Percentiles rank a stretch among this genome's conserved stretches.
These are phyloP conservation scores for Lepeophtheirus nordmannii DNA, from an alignment of 2,888 invertebrate genomes.

Conservation along the genomic window DNA sequence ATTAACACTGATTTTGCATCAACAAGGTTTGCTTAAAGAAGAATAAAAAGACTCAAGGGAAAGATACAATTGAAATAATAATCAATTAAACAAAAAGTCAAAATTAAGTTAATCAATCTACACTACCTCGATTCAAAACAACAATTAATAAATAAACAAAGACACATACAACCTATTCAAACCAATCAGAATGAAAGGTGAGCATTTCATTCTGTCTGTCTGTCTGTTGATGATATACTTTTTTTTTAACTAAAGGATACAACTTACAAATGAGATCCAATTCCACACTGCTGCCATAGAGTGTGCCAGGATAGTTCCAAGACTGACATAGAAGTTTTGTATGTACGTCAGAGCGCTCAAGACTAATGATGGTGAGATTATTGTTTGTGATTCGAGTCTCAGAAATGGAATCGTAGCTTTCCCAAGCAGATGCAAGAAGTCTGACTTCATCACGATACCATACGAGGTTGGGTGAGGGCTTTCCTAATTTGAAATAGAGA, in stretches of 20 bases:
- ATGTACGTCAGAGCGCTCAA: conserved; percentile 19
- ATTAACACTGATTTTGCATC: too few relatives aligned
- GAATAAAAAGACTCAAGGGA: too few relatives aligned
- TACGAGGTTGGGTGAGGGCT: conserved; percentile 18
- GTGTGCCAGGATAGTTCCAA: conserved; percentile 8
- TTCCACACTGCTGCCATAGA: not conserved
- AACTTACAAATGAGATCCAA: conserved; percentile 23
- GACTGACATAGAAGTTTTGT: conserved; percentile 18
- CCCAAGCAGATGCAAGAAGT: not conserved
- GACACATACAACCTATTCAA: too few relatives aligned
- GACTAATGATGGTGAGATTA: conserved; percentile 21
- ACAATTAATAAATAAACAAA: too few relatives aligned
- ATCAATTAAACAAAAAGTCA: too few relatives aligned
- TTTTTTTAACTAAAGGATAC: not conserved
- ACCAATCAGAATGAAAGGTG: too few relatives aligned
- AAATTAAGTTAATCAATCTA: too few relatives aligned
- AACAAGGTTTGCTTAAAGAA: too few relatives aligned
- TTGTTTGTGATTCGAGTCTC: conserved; percentile 10
- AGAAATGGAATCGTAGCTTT: not conserved
- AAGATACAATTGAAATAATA: too few relatives aligned
- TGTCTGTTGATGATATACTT: too few relatives aligned
- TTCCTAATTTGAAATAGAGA: not conserved
- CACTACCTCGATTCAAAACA: too few relatives aligned
- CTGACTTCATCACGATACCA: conserved; percentile 16
- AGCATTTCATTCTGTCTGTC: too few relatives aligned